These are phyloP conservation scores for Gymnoscopelus braueri DNA, from an alignment of 2,797 vertebrate species.

Conservation along the genomic window DNA sequence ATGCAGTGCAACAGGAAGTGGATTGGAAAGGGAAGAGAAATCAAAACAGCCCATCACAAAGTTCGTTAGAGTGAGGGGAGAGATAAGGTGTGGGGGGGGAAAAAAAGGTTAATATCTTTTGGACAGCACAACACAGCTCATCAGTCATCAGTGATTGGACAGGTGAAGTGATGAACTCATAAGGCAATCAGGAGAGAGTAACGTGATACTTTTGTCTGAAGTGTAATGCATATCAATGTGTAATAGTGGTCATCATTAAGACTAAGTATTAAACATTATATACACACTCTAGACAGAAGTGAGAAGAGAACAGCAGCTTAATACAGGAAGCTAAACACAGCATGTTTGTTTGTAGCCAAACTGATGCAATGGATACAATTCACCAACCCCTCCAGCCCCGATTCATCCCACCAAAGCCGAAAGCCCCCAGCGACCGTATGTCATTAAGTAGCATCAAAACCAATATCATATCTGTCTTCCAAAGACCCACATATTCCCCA, in stretches of 20 bases:
- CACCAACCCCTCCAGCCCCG: constrained; percentile 24
- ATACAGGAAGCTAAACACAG: constrained; percentile 48
- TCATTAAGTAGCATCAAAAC: constrained; percentile 19
- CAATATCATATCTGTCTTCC: not conserved
- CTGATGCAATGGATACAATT: constrained; percentile 18
- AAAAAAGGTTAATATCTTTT: constrained; percentile 78
- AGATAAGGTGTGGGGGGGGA: constrained; percentile 69
- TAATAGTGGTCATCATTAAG: constrained; percentile 33
- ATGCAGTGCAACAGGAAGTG: constrained; percentile 98
- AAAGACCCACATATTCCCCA: constrained; percentile 17
- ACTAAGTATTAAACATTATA: constrained; percentile 47
- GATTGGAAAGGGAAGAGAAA: constrained; percentile 89
- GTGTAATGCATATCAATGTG: constrained; percentile 49
- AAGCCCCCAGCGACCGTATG: constrained; percentile 41
- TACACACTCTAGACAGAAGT: constrained; percentile 51
- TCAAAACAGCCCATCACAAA: constrained; percentile 92
- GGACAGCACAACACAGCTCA: constrained; percentile 53
- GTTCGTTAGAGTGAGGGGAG: constrained; percentile 84
- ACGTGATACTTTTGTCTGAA: constrained; percentile 37
- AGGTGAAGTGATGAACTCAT: constrained; percentile 55
- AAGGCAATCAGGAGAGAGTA: constrained; percentile 22
- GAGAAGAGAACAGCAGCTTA: constrained; percentile 37
- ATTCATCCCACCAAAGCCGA: constrained; percentile 53
- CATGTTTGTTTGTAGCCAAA: constrained; percentile 40
- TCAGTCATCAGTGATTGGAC: constrained; percentile 72